Conservation (phyloP, 2,797 vertebrate species). For the Megaceryle alcyon region DNA sequence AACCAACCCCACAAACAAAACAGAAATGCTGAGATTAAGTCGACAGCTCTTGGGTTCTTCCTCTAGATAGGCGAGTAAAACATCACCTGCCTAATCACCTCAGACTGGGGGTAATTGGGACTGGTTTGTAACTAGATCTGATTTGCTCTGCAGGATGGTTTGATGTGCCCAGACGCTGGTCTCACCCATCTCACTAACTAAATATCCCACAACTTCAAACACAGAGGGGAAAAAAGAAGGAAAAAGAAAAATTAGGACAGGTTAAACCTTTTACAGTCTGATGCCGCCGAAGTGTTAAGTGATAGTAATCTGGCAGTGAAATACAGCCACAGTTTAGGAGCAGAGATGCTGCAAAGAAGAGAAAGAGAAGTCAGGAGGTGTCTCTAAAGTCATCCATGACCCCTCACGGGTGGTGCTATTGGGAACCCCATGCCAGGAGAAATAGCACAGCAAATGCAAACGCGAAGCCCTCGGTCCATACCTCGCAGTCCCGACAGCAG, state of each 20-base stretch:
- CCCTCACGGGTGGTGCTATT: neutral
- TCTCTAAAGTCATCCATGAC: neutral
- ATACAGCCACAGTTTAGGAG: neutral
- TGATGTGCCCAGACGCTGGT: neutral
- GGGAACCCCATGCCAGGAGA: neutral
- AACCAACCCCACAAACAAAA: too few species aligned
- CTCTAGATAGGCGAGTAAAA: conserved; percentile 19
- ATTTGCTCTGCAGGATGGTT: neutral
- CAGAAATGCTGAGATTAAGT: neutral
- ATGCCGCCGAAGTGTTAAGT: neutral
- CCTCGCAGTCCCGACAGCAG: conserved; percentile 81
- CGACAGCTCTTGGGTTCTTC: conserved; percentile 21
- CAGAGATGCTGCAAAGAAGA: neutral
- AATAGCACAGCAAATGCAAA: neutral
- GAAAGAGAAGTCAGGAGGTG: neutral
- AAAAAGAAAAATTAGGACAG: neutral
- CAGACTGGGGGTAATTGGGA: neutral
- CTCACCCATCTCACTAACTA: neutral
- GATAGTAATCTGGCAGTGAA: neutral
- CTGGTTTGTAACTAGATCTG: neutral
- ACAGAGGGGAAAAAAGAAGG: neutral
- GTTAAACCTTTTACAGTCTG: neutral
- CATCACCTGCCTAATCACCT: neutral
- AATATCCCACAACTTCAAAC: neutral
- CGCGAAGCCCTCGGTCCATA: conserved; percentile 76